Evolutionary conservation across 1,140 invertebrate species (phyloP), one percentile per base, ranked within the genome.

Genomic region (Wasmannia auropunctata): DNA sequence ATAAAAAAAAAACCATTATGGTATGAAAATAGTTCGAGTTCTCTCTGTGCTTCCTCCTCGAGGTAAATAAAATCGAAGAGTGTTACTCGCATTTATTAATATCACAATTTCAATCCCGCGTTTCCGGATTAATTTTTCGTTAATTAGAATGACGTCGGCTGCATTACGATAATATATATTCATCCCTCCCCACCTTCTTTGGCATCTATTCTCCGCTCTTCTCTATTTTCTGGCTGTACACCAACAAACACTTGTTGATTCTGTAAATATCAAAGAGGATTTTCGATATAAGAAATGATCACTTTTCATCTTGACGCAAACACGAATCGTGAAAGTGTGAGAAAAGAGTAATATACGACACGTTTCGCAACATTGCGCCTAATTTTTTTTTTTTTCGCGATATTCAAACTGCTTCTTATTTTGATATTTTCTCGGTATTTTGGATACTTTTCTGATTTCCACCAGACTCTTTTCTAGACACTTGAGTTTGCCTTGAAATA

Each of bases 161-260:
- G n/a, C 14, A 16, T 74, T 25, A 19, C 28, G 22, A 80, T 28
- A n/a, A 54, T 40, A 40, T 22, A 54, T 40, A 40, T 22, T 37
- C 28, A 14, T 3, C 14, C 43, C 25, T 43, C 31, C 25, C 16
- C 8, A 14, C 37, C 31, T n/a, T n/a, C n/a, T 81, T 43, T 72
- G 65, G 54, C 79, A 60, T 79, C 60, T 79, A 16, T 74, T 43
- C 51, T 16, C 3, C 2, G 46, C 10, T 70, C 11, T 22, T 81
- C 51, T 83, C 79, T 22, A 74, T 60, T 74, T 74, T 74, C 67
- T 34, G 79, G 67, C 79, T 43, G 25, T 74, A 34, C 37, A 69
- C 79, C 67, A 83, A 72, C 51, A 72, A 83, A 58, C 79, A 83
- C 79, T 83, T 83, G 79, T 83, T 83, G 79, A 83, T 74, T 83